phyloP scores from a whole-genome alignment of 2,113 vertebrate genomes.

The Siniperca chuatsi region DNA sequence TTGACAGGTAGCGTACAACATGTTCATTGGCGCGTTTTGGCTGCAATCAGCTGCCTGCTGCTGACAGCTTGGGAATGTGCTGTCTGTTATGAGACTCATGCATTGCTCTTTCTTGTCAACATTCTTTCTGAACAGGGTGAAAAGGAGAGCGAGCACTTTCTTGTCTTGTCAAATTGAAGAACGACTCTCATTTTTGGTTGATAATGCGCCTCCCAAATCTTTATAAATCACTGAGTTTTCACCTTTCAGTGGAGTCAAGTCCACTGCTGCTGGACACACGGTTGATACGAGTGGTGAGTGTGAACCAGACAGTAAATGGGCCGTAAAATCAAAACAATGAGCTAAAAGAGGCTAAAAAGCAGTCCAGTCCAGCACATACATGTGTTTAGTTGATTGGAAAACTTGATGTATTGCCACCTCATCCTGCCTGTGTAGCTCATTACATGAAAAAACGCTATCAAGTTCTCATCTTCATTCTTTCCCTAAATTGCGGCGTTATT shows the following conservation, averaged over 20 bases:
- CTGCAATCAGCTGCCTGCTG: neutral
- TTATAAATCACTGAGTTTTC: conserved; percentile 56
- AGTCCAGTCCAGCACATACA: neutral
- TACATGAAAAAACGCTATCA: conserved; percentile 28
- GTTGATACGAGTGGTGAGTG: neutral
- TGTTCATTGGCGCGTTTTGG: neutral
- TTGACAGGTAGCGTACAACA: neutral
- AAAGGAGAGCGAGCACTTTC: conserved; percentile 40
- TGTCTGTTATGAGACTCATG: conserved; percentile 51
- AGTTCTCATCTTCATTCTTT: conserved; percentile 18
- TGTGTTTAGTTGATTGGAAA: neutral
- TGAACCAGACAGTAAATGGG: neutral
- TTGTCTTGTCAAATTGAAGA: conserved; percentile 70
- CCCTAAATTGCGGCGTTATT: conserved; percentile 23
- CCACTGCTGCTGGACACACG: neutral
- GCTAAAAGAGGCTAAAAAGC: neutral
- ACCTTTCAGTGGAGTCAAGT: conserved; percentile 36
- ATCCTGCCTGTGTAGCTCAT: neutral
- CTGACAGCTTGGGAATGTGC: conserved; percentile 54
- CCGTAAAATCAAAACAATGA: neutral
- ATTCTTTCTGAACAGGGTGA: conserved; percentile 30
- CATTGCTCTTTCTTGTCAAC: conserved; percentile 53
- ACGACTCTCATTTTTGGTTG: conserved; percentile 62
- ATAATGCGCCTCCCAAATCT: conserved; percentile 52
- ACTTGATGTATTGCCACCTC: neutral